Percentiles rank a stretch among this genome's conserved stretches.
Evolutionary conservation across 2,113 vertebrate genomes (phyloP).

Genomic region (Erythrolamprus reginae): DNA sequence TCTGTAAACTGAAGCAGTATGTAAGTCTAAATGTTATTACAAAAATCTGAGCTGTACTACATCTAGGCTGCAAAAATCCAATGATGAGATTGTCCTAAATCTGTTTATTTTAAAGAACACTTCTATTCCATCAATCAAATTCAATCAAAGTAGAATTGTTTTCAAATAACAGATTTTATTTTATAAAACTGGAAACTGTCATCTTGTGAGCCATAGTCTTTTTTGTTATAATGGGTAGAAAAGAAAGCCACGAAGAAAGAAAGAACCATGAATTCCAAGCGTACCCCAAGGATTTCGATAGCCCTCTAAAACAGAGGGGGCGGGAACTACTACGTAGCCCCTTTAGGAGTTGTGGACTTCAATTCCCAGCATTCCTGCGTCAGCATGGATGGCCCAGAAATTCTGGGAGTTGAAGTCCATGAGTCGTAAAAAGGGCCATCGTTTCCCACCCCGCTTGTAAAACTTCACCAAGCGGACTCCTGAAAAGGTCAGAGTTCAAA

Average conservation of each 20-base stretch:
- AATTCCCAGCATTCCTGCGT: background rate
- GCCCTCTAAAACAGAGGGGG: background rate
- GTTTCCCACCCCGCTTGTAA: background rate
- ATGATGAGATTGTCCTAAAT: background rate
- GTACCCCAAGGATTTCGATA: background rate
- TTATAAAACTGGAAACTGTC: background rate
- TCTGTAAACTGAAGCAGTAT: too few species aligned
- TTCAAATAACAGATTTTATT: background rate
- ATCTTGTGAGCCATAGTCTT: background rate
- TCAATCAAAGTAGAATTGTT: background rate
- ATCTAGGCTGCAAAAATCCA: background rate
- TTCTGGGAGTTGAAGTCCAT: background rate
- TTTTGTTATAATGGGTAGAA: background rate
- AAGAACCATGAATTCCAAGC: background rate
- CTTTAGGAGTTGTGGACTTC: background rate
- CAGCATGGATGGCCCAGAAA: background rate
- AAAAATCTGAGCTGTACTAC: background rate
- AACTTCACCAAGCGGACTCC: background rate
- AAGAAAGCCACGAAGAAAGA: background rate
- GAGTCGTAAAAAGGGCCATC: background rate
- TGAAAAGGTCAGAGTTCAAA: background rate
- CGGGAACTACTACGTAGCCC: background rate
- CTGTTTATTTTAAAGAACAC: background rate
- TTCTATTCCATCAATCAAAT: background rate
- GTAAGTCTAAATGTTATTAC: too few species aligned